Base-by-base conservation (phyloP, 2,797 vertebrate species). In the Amazonetta brasiliensis region DNA sequence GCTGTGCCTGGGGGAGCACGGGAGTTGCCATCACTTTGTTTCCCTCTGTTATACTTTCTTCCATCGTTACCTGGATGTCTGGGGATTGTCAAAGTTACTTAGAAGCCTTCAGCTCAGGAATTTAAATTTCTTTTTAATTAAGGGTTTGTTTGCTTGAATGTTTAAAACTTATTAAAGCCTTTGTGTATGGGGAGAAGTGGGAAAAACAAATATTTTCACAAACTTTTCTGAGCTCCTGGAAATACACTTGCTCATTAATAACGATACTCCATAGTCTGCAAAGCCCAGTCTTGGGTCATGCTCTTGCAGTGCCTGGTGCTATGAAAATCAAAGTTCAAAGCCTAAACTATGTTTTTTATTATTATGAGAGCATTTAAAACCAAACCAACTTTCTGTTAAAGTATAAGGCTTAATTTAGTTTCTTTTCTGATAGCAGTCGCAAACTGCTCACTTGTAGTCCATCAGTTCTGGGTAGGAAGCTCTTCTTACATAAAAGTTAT, bases 141-240 rank as follows among this genome's bases (percentile, higher is more conserved):
- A 77, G 77, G 48, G 16, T 54, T 89, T 90, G 76, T 93, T 96
- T 95, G 90, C 90, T 92, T 89, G 43, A 52, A 1, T 82, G 72
- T 89, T 91, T 90, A 87, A 92, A 87, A 77, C 78, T 90, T 79
- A 90, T 91, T 91, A 90, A 92, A 94, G 76, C 64, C 56, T 82
- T 68, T 43, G 64, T 91, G 6, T 72, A 20, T n/a, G 83, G 77
- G 66, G 71, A 90, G 92, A 90, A 60, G 54, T 94, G 89, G 74
- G 89, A 22, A 86, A 58, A 74, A 22, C 80, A 89, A 74, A 59
- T 87, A 83, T 31, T 94, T 64, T 76, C 48, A 86, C 52, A 21
- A 72, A 87, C 80, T 83, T 95, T 19, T 28, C 68, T 23, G 88
- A 58, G 87, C 85, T 90, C n/a, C 11, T 80, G 76, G 88, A 71